Evolutionary conservation across 1,140 invertebrate genomes (phyloP).

Genomic region (Drosophila mayri): DNA sequence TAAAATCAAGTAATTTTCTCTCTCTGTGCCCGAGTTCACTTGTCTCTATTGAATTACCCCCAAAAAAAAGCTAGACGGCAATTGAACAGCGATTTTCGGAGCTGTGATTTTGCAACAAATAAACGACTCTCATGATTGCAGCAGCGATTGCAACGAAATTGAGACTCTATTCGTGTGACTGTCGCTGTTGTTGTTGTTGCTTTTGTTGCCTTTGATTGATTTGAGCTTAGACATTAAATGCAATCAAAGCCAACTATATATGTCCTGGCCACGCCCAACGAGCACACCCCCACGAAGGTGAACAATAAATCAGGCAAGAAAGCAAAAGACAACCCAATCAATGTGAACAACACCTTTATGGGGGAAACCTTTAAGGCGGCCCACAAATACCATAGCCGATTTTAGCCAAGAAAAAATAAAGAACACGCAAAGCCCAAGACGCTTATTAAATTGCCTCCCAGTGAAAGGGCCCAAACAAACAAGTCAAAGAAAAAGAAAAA

Average conservation of each 20-base stretch:
- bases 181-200: conserved; percentile 3
- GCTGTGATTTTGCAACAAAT: conserved; percentile 55
- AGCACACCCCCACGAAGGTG: neutral
- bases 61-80: conserved; percentile 36
- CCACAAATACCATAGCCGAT: conserved; percentile 24
- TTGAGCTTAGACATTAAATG: conserved; percentile 53
- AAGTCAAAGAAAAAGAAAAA: conserved; percentile 62
- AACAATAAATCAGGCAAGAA: conserved; percentile 34
- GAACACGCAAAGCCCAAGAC: conserved; percentile 31
- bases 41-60: conserved; percentile 40
- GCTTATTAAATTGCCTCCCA: conserved; percentile 22
- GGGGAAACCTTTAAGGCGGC: conserved; percentile 35
- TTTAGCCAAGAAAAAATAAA: conserved; percentile 24
- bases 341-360: conserved; percentile 33
- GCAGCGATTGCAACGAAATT: conserved; percentile 41
- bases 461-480: conserved; percentile 33
- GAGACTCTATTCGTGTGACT: conserved; percentile 22
- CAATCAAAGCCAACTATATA: conserved; percentile 57
- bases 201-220: conserved; percentile 46
- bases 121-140: conserved; percentile 60
- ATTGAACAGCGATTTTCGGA: conserved; percentile 33
- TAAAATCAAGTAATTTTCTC: neutral
- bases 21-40: conserved; percentile 29
- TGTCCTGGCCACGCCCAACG: conserved; percentile 31
- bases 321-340: conserved; percentile 11